Base-by-base conservation (phyloP, 2,888 invertebrate genomes). In the Nemoura dubitans region DNA sequence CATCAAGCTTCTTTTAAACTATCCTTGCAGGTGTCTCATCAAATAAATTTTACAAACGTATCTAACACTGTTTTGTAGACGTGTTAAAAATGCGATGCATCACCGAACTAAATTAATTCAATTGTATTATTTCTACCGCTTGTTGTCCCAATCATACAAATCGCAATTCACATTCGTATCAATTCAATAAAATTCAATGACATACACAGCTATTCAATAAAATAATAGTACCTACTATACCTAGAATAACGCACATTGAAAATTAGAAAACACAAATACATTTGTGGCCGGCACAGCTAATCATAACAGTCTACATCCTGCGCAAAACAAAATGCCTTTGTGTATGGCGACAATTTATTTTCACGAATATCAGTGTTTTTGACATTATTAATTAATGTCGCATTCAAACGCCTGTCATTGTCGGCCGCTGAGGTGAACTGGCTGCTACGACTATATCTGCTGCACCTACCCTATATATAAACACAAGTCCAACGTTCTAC, bases 381-480 rank as follows among this genome's bases (percentile, higher is more conserved):
- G 78, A 78, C 78, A 78, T 28, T 27, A 78, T 78, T 78, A 78
- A 78, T 78, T 78, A 78, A 78, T 28, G 78, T 78, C 26, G 14
- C 78, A 27, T 28, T 78, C 21, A 27, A 28, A 27, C 10, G 78
- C 78, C 26, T 78, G 78, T 78, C 78, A 78, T 28, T 27, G 5
- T 78, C 26, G 21, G 2, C 25, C 26, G 78, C 16, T 78, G 78
- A 78, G 10, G 78, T 78, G 7, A 28, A 3, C 28, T 78, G 78
- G 78, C 3, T 36, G 36, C 6, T 59, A 16, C 21, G 21, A 14
- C 59, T 36, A 36, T 36, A 36, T 10, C 10, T 7, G 21, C 59
- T 59, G 2, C 14, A 59, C 59, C 14, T 59, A 59, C 59, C n/a
- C 59, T 59, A 59, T 1, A 1, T 10, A 36, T 10, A n/a, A n/a